phyloP scores from a whole-genome alignment of 1,140 invertebrate species.

The Luehdorfia chinensis region DNA sequence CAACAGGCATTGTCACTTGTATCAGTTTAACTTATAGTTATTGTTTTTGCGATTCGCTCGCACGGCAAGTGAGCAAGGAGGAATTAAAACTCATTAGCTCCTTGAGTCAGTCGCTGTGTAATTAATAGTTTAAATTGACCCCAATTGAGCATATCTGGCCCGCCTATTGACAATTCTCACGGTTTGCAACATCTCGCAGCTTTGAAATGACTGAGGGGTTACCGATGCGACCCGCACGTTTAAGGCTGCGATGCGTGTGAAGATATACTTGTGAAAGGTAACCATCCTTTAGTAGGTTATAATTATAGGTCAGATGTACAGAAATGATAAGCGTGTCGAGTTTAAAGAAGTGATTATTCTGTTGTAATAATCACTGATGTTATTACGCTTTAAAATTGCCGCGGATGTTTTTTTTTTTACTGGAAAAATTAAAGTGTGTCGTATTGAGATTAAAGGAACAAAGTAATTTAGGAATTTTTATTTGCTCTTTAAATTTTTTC shows the following conservation, averaged over 20 bases:
- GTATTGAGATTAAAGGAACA: no score
- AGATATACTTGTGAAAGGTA: background rate
- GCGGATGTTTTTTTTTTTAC: no score
- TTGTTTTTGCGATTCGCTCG: background rate
- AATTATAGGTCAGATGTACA: background rate
- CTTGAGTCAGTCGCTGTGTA: slow-evolving; percentile 3
- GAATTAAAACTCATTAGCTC: slow-evolving; percentile 7
- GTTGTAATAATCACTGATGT: no score
- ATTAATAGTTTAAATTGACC: slow-evolving; percentile 10
- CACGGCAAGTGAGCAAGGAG: no score
- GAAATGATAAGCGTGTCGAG: no score
- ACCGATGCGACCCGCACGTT: background rate
- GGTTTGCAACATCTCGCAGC: background rate
- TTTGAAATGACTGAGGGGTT: slow-evolving; percentile 1
- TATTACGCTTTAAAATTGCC: no score
- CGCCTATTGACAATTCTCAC: slow-evolving; percentile 7
- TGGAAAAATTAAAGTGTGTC: no score
- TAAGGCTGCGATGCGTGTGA: background rate
- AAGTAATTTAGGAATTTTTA: no score
- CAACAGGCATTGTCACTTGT: no score
- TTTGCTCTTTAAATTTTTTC: no score
- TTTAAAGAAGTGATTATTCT: no score
- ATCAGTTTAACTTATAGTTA: no score
- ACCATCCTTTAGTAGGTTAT: background rate
- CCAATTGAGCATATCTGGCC: slow-evolving; percentile 2